These are phyloP conservation scores for Globodera rostochiensis DNA, from an alignment of 1,140 invertebrate species.

Conservation along the genomic window DNA sequence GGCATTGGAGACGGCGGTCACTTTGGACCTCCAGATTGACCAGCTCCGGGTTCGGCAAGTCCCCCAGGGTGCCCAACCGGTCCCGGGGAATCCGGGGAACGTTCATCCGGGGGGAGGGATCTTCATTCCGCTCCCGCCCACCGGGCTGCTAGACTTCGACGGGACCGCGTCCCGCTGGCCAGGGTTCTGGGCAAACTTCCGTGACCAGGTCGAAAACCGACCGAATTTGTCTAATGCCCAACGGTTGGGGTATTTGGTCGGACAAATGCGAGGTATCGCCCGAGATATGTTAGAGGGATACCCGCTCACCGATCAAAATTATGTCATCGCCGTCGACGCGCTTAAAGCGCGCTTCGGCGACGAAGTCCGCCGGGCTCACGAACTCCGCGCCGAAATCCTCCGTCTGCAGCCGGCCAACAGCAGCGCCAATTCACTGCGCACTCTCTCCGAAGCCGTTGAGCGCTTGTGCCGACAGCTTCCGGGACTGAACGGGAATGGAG, in stretches of 20 bases:
- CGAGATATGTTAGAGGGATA: not conserved
- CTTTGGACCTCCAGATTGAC: not conserved
- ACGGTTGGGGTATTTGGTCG: not conserved
- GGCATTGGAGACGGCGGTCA: not conserved
- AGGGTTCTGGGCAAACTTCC: not conserved
- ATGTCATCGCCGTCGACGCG: not conserved
- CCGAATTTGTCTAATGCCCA: not conserved
- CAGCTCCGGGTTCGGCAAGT: not conserved
- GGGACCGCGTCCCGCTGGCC: not conserved
- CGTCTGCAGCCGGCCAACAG: not conserved
- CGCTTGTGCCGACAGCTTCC: not conserved
- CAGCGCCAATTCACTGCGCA: not conserved
- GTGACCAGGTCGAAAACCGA: not conserved
- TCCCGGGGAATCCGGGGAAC: too few relatives aligned
- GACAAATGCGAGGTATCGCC: not conserved
- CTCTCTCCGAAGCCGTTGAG: not conserved
- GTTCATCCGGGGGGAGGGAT: not conserved
- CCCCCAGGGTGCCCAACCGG: too few relatives aligned
- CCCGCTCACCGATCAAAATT: not conserved
- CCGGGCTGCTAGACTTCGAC: not conserved
- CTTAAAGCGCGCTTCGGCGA: not conserved
- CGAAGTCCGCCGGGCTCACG: not conserved
- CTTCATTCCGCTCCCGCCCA: not conserved
- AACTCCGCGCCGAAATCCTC: not conserved
- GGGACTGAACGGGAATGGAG: not conserved